These are phyloP conservation scores for Norana najaformis DNA, from an alignment of 2,888 invertebrate genomes.

Conservation along the genomic window DNA sequence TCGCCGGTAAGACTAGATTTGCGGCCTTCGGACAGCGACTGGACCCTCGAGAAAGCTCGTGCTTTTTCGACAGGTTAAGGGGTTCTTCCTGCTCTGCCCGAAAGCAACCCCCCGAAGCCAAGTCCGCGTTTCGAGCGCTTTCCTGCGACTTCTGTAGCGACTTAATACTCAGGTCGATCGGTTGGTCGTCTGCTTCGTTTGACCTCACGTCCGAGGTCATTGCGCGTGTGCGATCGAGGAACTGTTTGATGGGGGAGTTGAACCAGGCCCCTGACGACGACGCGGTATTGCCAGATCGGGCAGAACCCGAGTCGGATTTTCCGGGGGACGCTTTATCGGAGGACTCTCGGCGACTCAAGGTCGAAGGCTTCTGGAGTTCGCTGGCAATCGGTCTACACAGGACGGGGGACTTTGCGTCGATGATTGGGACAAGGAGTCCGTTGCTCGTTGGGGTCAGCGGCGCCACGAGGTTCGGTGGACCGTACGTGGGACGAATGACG, in stretches of 20 bases:
- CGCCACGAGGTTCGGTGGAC: not conserved
- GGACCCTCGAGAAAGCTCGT: not conserved
- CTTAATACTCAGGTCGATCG: not conserved
- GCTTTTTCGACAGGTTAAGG: slow-evolving; percentile 19
- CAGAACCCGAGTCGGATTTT: not conserved
- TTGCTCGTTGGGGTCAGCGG: not conserved
- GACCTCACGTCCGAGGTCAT: not conserved
- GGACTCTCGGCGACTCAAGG: not conserved
- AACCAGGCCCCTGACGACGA: not conserved
- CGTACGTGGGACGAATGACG: not conserved
- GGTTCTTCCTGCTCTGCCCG: slow-evolving; percentile 21
- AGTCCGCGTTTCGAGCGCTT: not conserved
- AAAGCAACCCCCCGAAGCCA: not conserved
- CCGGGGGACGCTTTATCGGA: not conserved
- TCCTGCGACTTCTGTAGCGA: not conserved
- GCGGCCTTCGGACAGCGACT: no score
- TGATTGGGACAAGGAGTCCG: not conserved
- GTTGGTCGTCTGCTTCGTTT: slow-evolving; percentile 7
- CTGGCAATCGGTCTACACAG: not conserved
- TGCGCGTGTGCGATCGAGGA: slow-evolving; percentile 29
- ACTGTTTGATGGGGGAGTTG: slow-evolving; percentile 33
- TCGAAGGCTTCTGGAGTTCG: not conserved
- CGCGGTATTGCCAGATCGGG: not conserved
- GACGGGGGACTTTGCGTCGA: not conserved
- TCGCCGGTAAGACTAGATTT: not conserved